phyloP scores from a whole-genome alignment of 1,140 invertebrate species.

The Dufourea novaeangliae region DNA sequence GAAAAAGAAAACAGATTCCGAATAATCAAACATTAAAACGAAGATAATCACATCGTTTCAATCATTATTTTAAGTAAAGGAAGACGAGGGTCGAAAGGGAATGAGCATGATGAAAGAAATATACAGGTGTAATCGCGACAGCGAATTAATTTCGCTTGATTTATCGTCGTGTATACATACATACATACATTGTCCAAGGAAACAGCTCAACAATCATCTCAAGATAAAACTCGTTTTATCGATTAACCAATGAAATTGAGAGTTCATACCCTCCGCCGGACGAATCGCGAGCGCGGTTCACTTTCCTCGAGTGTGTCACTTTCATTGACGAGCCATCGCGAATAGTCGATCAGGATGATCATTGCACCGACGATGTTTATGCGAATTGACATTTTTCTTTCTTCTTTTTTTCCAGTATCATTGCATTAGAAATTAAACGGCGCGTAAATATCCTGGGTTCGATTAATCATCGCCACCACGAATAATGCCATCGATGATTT shows the following conservation, averaged over 20 bases:
- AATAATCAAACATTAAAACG: background rate
- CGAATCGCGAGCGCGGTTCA: constrained; percentile 8
- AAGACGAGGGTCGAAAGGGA: background rate
- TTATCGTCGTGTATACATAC: too few relatives aligned
- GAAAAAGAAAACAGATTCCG: background rate
- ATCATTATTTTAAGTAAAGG: background rate
- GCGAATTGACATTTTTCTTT: too few relatives aligned
- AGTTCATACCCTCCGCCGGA: background rate
- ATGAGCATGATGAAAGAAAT: background rate
- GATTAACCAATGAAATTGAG: background rate
- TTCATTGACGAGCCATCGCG: constrained; percentile 3
- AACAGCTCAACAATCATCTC: constrained; percentile 1
- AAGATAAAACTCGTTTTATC: background rate
- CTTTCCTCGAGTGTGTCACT: constrained; percentile 17
- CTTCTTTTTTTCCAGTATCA: too few relatives aligned
- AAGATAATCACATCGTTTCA: too few relatives aligned
- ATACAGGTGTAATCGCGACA: too few relatives aligned
- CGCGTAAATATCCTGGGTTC: background rate
- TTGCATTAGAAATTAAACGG: background rate
- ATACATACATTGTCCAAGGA: too few relatives aligned
- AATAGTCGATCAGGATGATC: too few relatives aligned
- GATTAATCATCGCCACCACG: background rate
- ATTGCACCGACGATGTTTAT: too few relatives aligned
- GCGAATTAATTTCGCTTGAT: too few relatives aligned
- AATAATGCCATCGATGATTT: background rate